These are phyloP conservation scores for Benitochromis conjunctus DNA, from an alignment of 2,113 vertebrate genomes.

Conservation along the genomic window DNA sequence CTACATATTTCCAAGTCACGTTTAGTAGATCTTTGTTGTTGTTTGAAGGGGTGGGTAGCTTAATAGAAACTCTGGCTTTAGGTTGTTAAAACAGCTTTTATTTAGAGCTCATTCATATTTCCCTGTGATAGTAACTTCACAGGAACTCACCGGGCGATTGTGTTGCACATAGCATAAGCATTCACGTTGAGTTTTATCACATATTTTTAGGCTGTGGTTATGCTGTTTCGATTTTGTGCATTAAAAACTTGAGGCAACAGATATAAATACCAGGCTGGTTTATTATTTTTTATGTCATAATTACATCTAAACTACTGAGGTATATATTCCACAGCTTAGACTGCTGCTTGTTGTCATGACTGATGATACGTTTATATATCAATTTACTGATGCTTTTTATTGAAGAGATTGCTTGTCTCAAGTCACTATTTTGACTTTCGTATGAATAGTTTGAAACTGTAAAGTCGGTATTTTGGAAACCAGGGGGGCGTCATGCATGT, in stretches of 20 bases:
- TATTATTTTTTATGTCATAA: conserved; percentile 15
- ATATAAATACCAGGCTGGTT: not conserved
- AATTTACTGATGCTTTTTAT: conserved; percentile 11
- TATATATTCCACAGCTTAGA: not conserved
- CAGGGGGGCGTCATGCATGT: not conserved
- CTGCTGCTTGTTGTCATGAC: not conserved
- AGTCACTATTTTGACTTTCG: not conserved
- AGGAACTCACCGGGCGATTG: not conserved
- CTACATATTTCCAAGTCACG: not conserved
- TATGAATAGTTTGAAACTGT: not conserved
- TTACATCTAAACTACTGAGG: conserved; percentile 11
- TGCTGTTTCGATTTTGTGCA: not conserved
- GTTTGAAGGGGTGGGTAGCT: not conserved
- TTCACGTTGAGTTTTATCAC: not conserved
- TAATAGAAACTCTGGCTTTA: not conserved
- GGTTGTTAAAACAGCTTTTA: not conserved
- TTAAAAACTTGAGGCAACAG: not conserved
- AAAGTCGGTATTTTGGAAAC: not conserved
- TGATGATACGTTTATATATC: not conserved
- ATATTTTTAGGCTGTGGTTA: not conserved
- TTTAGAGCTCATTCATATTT: not conserved
- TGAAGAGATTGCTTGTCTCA: not conserved
- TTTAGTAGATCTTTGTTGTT: not conserved
- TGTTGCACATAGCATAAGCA: not conserved
- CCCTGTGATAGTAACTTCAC: not conserved